Evolutionary conservation across 2,888 invertebrate genomes (phyloP), one percentile per base, ranked within the genome.

Genomic region (Diarsia rubi): DNA sequence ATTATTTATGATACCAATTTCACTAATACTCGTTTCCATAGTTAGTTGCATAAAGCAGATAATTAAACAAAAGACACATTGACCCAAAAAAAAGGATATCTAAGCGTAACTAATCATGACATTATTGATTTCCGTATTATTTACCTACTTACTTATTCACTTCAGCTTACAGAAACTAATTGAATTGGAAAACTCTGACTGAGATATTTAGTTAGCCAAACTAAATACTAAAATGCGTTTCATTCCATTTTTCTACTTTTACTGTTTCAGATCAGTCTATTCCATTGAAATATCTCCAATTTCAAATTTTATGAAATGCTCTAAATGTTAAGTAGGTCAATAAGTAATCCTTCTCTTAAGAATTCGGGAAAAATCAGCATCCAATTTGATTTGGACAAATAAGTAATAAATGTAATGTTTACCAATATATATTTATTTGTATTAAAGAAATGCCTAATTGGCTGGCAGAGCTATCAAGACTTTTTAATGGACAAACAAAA

Each of bases 1-100:
- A 60, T 37, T 37, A 37, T 37, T 37, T 2, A 57, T 82, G 79
- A 74, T 70, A 81, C 65, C 60, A 74, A 75, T 79, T 75, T 68
- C 19, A 31, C 21, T 49, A 59, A 42, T 59, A 49, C 44, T 72
- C 8, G 42, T 37, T 6, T 49, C 19, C 45, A 24, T 60, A 12
- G 54, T 69, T 73, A 65, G 73, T 72, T 49, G n/a, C 73, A 16
- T 52, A 44, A 63, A 63, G 3, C 45, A 63, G 57, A 70, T 77
- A 78, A 74, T 76, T 77, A n/a, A 3, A 63, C 54, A 59, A 80
- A 80, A 73, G 45, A 60, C 77, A 16, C 24, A 45, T 4, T 64
- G 27, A 65, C 65, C 69, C 44, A 66, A 47, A 69, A 57, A 57
- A 78, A 44, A 44, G 31, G 24, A 64, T 60, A n/a, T n/a, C n/a